These are phyloP conservation scores for Pyrochroa serraticornis DNA, from an alignment of 2,888 invertebrate genomes.

Conservation along the genomic window DNA sequence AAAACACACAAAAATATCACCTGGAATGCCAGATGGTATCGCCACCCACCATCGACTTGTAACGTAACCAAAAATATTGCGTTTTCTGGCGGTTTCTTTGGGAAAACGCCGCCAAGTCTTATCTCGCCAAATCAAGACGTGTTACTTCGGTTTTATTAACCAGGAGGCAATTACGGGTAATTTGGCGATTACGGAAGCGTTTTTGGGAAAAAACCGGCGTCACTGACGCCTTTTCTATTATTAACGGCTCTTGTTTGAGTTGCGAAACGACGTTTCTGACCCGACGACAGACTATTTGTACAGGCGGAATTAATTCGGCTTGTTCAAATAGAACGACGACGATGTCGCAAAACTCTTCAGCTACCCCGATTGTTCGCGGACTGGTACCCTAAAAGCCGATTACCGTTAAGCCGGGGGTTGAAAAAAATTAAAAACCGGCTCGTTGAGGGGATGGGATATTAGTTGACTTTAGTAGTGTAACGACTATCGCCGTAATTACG, in stretches of 20 bases:
- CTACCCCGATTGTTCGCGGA: slow-evolving; percentile 13
- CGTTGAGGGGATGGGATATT: slow-evolving; percentile 11
- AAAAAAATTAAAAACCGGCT: slow-evolving; percentile 16
- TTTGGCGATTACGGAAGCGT: too few species aligned
- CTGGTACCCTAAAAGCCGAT: neutral
- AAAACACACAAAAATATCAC: slow-evolving; percentile 32
- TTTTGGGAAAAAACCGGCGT: too few species aligned
- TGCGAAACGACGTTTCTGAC: slow-evolving; percentile 34
- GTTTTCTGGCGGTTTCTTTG: too few species aligned
- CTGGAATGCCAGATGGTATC: slow-evolving; percentile 28
- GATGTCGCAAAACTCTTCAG: slow-evolving; percentile 13
- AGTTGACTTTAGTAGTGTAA: slow-evolving; percentile 15
- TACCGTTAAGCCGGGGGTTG: slow-evolving; percentile 1
- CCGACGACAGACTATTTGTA: slow-evolving; percentile 22
- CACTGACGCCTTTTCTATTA: slow-evolving; percentile 28
- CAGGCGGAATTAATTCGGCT: slow-evolving; percentile 26
- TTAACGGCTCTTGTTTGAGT: slow-evolving; percentile 32
- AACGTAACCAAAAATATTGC: too few species aligned
- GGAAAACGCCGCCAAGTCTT: too few species aligned
- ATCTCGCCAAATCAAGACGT: too few species aligned
- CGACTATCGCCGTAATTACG: slow-evolving; percentile 12
- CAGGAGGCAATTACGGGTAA: too few species aligned
- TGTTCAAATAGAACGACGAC: slow-evolving; percentile 19
- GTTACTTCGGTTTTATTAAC: too few species aligned
- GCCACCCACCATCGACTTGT: neutral